phyloP scores from a whole-genome alignment of 2,888 invertebrate species.

The Ophioninae sp. region DNA sequence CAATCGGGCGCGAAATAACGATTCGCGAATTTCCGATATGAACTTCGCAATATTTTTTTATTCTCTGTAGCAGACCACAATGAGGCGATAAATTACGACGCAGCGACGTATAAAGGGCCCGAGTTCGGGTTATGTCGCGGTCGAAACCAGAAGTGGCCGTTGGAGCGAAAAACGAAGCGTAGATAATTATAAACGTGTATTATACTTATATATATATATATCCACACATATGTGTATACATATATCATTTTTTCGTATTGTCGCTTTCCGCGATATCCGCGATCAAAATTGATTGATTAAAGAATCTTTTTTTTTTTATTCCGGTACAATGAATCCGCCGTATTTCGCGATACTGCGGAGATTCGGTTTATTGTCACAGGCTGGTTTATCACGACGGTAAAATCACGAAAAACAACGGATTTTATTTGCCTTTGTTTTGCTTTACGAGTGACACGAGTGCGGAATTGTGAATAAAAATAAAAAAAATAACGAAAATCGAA shows the following conservation, averaged over 20 bases:
- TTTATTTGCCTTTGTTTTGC: neutral
- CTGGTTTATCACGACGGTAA: conserved; percentile 10
- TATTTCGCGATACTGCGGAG: neutral
- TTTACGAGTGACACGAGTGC: conserved; percentile 9
- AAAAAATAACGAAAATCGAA: conserved; percentile 35
- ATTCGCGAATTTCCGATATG: conserved; percentile 14
- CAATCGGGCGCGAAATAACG: conserved; percentile 46
- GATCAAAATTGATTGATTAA: conserved; percentile 42
- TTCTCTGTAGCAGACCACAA: neutral
- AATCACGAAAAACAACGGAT: neutral
- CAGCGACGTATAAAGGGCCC: neutral
- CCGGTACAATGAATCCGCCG: conserved; percentile 12
- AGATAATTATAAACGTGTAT: conserved; percentile 32
- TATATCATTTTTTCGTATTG: conserved; percentile 1
- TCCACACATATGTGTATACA: neutral
- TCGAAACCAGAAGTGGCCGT: conserved; percentile 1
- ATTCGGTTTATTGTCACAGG: conserved; percentile 19
- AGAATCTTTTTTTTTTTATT: conserved; percentile 16
- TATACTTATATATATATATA: conserved; percentile 16
- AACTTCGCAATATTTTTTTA: conserved; percentile 7
- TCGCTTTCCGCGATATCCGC: conserved; percentile 25
- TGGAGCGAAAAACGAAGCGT: conserved; percentile 44
- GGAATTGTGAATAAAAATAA: neutral
- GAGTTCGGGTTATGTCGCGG: neutral
- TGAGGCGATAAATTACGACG: conserved; percentile 18